Evolutionary conservation across 2,113 vertebrate genomes (phyloP).

Genomic region (Uropsilus gracilis): DNA sequence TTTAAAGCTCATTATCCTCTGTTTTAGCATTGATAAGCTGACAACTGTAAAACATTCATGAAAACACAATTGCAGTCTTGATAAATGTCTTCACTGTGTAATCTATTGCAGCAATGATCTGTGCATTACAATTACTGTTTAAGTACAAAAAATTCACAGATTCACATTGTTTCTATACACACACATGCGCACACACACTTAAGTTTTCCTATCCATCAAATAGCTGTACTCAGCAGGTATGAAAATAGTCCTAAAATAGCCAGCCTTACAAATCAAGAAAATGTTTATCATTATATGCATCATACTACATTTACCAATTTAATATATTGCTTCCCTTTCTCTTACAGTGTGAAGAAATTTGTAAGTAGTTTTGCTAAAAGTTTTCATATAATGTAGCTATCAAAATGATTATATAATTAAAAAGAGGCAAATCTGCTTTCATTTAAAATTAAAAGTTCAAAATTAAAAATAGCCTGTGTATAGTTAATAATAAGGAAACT

Average conservation of each 20-base stretch:
- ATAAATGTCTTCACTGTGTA: constrained; percentile 25
- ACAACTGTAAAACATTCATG: constrained; percentile 47
- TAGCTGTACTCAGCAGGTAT: constrained; percentile 33
- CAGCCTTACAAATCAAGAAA: constrained; percentile 48
- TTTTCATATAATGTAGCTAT: constrained; percentile 45
- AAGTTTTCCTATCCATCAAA: constrained; percentile 44
- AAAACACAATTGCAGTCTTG: constrained; percentile 39
- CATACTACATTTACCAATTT: constrained; percentile 50
- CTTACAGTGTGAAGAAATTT: constrained; percentile 67
- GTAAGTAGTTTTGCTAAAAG: constrained; percentile 61
- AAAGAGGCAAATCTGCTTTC: constrained; percentile 57
- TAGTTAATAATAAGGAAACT: constrained; percentile 57
- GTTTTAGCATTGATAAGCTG: constrained; percentile 36
- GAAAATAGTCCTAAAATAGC: constrained; percentile 54
- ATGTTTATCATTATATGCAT: constrained; percentile 48
- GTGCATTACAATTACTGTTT: not conserved
- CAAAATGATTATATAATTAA: constrained; percentile 71
- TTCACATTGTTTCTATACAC: not conserved
- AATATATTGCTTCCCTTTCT: constrained; percentile 62
- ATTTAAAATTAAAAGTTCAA: constrained; percentile 59
- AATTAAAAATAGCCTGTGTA: not conserved
- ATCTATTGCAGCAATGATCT: constrained; percentile 13
- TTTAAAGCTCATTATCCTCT: constrained; percentile 59
- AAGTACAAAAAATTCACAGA: not conserved
- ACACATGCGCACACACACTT: not conserved